Evolutionary conservation across 2,888 invertebrate genomes (phyloP).

Genomic region (Fissipunctia ypsillon): DNA sequence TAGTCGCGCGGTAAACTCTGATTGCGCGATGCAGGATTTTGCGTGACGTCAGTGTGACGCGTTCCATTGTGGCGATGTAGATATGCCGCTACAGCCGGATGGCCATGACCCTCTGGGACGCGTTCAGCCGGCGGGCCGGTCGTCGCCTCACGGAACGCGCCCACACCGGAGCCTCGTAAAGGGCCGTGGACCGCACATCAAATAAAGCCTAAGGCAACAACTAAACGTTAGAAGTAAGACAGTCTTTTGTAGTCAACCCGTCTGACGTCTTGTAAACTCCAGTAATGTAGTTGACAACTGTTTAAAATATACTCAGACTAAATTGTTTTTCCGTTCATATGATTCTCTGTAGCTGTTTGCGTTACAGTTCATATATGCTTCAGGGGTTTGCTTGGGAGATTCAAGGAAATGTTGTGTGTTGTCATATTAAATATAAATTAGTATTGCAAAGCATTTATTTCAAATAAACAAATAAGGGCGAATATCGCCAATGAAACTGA

Average conservation of each 20-base stretch:
- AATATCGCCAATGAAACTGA: too few species aligned
- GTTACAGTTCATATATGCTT: background rate
- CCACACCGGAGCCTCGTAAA: too few species aligned
- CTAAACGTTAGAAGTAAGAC: conserved; percentile 2
- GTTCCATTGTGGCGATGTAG: too few species aligned
- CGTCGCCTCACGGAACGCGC: too few species aligned
- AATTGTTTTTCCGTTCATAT: background rate
- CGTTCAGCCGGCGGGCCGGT: too few species aligned
- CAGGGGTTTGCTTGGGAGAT: background rate
- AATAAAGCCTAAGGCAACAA: conserved; percentile 10
- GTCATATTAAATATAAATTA: background rate
- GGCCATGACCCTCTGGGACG: too few species aligned
- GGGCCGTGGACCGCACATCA: too few species aligned
- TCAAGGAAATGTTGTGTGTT: background rate
- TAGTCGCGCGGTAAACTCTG: too few species aligned
- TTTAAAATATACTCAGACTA: background rate
- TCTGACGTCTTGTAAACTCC: conserved; percentile 1
- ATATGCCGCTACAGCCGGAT: too few species aligned
- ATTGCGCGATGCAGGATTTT: too few species aligned
- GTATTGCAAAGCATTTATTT: background rate
- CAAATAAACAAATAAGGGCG: too few species aligned
- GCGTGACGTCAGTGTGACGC: too few species aligned
- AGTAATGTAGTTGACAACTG: background rate
- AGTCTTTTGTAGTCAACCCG: conserved; percentile 23
- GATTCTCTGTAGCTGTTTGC: background rate